Evolutionary conservation across 2,113 vertebrate species (phyloP).

Genomic region (Ginglymostoma cirratum): DNA sequence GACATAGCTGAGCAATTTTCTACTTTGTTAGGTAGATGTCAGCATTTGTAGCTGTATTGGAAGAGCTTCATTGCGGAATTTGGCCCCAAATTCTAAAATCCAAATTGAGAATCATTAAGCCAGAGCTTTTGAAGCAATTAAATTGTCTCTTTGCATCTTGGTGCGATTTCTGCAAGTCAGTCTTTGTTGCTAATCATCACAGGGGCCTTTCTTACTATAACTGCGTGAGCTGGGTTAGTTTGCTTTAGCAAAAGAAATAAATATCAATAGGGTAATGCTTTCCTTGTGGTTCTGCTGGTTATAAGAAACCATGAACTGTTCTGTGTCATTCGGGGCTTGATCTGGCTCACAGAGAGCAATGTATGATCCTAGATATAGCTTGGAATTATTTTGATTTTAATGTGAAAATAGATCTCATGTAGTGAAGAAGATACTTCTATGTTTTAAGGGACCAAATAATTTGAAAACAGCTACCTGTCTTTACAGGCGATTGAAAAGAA

Average conservation of each 20-base stretch:
- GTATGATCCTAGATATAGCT: neutral
- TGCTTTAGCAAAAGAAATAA: neutral
- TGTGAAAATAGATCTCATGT: neutral
- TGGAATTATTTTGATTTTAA: neutral
- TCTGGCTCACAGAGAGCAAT: neutral
- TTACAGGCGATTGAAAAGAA: neutral
- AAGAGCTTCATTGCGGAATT: neutral
- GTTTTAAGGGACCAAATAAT: neutral
- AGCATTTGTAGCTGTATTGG: neutral
- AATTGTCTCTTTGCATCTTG: neutral
- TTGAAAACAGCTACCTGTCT: neutral
- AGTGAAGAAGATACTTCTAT: neutral
- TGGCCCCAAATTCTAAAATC: neutral
- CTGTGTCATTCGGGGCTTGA: neutral
- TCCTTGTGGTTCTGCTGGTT: neutral
- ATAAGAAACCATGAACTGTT: neutral
- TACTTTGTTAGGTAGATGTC: neutral
- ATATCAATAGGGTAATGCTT: neutral
- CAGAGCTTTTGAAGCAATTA: neutral
- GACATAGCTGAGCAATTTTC: neutral
- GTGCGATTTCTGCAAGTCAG: neutral
- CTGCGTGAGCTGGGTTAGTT: neutral
- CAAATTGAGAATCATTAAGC: neutral
- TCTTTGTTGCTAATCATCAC: neutral
- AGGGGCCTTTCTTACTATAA: neutral